Conservation (phyloP, 1,140 invertebrate species). For the Drosophila seguyi region DNA sequence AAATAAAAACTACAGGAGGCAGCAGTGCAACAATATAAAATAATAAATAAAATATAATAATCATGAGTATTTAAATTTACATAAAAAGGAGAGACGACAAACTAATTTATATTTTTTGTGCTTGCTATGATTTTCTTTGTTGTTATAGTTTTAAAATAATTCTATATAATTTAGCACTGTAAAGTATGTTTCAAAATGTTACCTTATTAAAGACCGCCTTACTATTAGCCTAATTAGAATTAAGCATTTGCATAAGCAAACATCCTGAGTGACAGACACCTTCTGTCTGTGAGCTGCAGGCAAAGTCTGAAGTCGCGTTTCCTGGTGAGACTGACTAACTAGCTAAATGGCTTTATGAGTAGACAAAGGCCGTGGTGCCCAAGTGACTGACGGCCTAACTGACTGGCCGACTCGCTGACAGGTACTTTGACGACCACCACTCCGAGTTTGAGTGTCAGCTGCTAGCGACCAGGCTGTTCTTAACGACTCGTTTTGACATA, state of each 20-base stretch:
- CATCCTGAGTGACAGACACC: slow-evolving; percentile 25
- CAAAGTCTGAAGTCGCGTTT: slow-evolving; percentile 51
- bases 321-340: slow-evolving; percentile 55
- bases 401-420: slow-evolving; percentile 22
- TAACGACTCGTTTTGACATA: slow-evolving; percentile 58
- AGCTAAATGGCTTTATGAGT: slow-evolving; percentile 54
- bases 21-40: too few species aligned
- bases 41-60: too few species aligned
- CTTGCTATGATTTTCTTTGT: too few species aligned
- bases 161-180: too few species aligned
- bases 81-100: neutral
- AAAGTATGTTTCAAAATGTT: neutral
- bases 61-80: neutral
- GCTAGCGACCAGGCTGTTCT: slow-evolving; percentile 41
- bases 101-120: too few species aligned
- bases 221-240: slow-evolving; percentile 18
- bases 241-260: slow-evolving; percentile 7
- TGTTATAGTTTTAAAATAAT: too few species aligned
- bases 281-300: slow-evolving; percentile 25
- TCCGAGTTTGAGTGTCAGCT: slow-evolving; percentile 66
- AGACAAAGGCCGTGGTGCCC: slow-evolving; percentile 20
- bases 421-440: slow-evolving; percentile 39
- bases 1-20: too few species aligned
- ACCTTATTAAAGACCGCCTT: neutral
- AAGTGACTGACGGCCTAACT: slow-evolving; percentile 29